Conservation (phyloP, 2,797 vertebrate genomes). For the Sphaeramia orbicularis region DNA sequence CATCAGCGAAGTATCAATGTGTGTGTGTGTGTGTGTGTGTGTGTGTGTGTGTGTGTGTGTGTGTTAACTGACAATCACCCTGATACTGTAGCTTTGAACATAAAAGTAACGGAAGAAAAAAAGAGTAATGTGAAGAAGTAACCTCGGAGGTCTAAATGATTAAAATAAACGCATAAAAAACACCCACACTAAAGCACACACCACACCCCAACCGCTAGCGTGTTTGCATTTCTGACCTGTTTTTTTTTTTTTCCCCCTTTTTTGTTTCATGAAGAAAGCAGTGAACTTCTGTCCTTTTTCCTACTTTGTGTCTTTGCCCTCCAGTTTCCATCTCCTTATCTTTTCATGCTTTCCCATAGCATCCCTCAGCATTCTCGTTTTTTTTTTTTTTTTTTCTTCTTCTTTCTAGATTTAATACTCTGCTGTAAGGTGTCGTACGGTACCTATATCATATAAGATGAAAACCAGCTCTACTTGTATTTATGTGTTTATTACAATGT, state of each 20-base stretch:
- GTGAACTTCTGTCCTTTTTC: background rate
- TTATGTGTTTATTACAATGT: too few species aligned
- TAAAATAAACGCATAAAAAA: constrained; percentile 33
- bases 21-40: background rate
- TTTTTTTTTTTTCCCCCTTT: background rate
- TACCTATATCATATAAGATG: too few species aligned
- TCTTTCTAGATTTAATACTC: background rate
- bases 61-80: constrained; percentile 4
- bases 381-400: background rate
- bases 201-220: background rate
- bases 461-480: too few species aligned
- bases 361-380: background rate
- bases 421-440: too few species aligned
- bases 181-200: background rate
- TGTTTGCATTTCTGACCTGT: constrained; percentile 11
- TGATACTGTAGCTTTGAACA: constrained; percentile 30
- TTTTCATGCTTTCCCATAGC: background rate
- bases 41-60: constrained; percentile 1
- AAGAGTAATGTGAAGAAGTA: constrained; percentile 14
- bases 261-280: background rate
- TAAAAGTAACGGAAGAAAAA: constrained; percentile 44
- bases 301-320: background rate
- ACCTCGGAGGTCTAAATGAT: constrained; percentile 28
- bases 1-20: background rate
- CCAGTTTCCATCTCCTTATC: background rate